phyloP scores from a whole-genome alignment of 1,140 invertebrate species.

The Nephila pilipes region DNA sequence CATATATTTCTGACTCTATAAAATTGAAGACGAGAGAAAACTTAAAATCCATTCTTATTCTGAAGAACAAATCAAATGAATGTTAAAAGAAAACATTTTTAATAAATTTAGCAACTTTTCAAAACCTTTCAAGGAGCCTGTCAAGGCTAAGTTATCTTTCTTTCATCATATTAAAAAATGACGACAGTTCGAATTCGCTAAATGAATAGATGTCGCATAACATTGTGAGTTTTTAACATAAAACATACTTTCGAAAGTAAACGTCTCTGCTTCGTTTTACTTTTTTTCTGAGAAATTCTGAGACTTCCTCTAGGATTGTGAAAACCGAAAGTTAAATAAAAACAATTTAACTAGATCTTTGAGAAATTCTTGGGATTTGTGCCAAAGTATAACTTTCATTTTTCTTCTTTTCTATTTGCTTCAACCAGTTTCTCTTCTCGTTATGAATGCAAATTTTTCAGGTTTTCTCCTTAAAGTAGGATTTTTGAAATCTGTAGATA shows the following conservation, averaged over 20 bases:
- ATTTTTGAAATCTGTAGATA: background rate
- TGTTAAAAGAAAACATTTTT: too few species aligned
- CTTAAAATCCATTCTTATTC: too few species aligned
- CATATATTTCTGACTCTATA: too few species aligned
- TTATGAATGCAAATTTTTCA: conserved; percentile 42
- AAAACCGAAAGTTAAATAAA: conserved; percentile 39
- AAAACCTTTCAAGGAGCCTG: too few species aligned
- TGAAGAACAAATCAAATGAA: too few species aligned
- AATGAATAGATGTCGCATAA: background rate
- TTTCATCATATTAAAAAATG: too few species aligned
- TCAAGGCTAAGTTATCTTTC: too few species aligned
- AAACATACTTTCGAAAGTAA: background rate
- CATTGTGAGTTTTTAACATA: background rate
- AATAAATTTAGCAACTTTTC: too few species aligned
- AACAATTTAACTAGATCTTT: conserved; percentile 40
- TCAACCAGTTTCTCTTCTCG: background rate
- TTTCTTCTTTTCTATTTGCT: background rate
- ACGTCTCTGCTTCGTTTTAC: background rate
- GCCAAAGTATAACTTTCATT: conserved; percentile 39
- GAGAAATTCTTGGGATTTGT: conserved; percentile 22
- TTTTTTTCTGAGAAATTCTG: background rate
- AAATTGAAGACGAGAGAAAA: too few species aligned
- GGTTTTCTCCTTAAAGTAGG: background rate
- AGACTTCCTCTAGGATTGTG: too few species aligned
- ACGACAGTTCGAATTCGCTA: background rate